Evolutionary conservation across 2,113 vertebrate species (phyloP), one percentile per base, ranked within the genome.

Genomic region (Amphilophus citrinellus): DNA sequence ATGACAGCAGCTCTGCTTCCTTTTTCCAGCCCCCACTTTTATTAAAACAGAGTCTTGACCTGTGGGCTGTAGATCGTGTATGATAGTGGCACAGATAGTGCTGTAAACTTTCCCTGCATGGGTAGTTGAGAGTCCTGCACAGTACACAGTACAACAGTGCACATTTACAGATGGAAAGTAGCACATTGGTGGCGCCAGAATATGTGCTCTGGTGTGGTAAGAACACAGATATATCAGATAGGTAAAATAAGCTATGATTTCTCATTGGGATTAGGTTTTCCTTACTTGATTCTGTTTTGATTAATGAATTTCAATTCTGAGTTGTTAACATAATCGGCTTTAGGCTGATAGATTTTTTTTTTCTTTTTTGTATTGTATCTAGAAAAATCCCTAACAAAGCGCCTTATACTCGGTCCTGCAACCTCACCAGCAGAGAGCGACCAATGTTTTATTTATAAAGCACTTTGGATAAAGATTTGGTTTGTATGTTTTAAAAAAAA

Each of bases 401-500:
- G 91, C 93, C 94, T 95, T 94, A 93, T 71, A 61, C 77, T 85
- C 44, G 22, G 44, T 79, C 91, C 89, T 84, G 81, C 87, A 73
- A 27, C 82, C 77, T 90, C 87, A 89, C 88, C 89, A 91, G 88
- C 92, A 89, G 84, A 84, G 60, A 86, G 81, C 8, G 66, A 87
- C 65, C 87, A 87, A 81, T 65, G 61, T 77, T 88, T 89, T 77
- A 37, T 82, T 89, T 44, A 73, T n/a, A 27, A 71, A 66, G 22
- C 56, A 88, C 75, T 90, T 88, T 89, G 30, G 61, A 77, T 87
- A 75, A 42, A 91, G 44, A 86, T 86, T 90, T 85, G 42, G 61
- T 90, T 88, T 85, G 37, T 83, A 78, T 84, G 68, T 75, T 32
- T 71, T 22, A 11, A 58, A 0, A 0, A 53, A 71, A 68, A 8